These are phyloP conservation scores for Mastigias papua DNA, from an alignment of 30 jellyfish, hydroid and myxozoan genomes.

Conservation along the genomic window DNA sequence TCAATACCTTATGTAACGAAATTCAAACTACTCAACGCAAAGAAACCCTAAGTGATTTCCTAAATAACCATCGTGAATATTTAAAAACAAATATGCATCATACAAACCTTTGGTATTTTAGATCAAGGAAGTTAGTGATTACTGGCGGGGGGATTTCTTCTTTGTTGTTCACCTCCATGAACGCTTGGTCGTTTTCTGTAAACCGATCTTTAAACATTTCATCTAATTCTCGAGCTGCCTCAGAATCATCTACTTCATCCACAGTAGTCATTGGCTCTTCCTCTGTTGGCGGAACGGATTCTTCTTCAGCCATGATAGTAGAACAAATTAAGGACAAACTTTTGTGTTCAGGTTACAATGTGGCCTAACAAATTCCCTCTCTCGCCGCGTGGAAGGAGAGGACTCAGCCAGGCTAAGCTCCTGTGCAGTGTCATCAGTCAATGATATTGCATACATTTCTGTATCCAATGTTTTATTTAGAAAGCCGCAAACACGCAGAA, in stretches of 20 bases:
- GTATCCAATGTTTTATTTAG: too few species aligned
- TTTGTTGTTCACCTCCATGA: conserved; percentile 30
- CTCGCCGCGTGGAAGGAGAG: conserved; percentile 11
- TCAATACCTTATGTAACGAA: too few species aligned
- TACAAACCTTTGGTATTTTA: conserved; percentile 56
- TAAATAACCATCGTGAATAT: too few species aligned
- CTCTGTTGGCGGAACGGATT: conserved; percentile 17
- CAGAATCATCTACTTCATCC: conserved; percentile 27
- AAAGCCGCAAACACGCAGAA: too few species aligned
- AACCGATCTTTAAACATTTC: conserved; percentile 69
- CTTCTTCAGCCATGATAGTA: conserved; percentile 46
- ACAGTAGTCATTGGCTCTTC: conserved; percentile 17
- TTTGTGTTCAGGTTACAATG: background rate
- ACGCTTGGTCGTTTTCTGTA: conserved; percentile 55
- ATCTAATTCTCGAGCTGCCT: conserved; percentile 53
- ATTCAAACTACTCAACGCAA: too few species aligned
- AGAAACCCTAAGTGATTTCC: too few species aligned
- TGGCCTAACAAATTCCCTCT: background rate
- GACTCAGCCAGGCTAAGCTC: background rate
- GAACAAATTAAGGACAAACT: background rate
- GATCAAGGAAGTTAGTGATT: conserved; percentile 47
- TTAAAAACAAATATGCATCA: too few species aligned
- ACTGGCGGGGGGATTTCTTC: conserved; percentile 69
- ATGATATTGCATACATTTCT: too few species aligned
- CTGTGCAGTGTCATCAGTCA: background rate